phyloP scores from a whole-genome alignment of 2,797 vertebrate genomes.

The Carduelis carduelis region DNA sequence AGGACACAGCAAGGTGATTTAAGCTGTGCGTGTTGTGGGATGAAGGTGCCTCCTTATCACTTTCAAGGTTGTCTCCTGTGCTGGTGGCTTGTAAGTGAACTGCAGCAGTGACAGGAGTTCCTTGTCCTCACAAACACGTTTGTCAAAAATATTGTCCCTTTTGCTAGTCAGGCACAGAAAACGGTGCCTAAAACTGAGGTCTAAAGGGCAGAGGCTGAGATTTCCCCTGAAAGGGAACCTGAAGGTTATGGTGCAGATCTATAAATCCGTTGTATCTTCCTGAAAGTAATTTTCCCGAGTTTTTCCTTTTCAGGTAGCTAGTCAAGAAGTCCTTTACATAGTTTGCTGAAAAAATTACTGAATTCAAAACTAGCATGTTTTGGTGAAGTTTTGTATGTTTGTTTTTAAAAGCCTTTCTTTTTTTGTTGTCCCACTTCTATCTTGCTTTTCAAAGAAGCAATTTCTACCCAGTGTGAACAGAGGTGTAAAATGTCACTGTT shows the following conservation, averaged over 20 bases:
- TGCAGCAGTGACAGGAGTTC: neutral
- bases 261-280: neutral
- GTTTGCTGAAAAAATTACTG: neutral
- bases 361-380: neutral
- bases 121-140: fast-evolving
- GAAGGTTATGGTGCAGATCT: neutral
- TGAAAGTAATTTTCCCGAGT: neutral
- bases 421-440: fast-evolving
- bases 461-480: neutral
- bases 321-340: neutral
- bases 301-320: neutral
- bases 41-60: neutral
- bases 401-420: neutral
- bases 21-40: neutral
- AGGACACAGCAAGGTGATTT: neutral
- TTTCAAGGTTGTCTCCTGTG: neutral
- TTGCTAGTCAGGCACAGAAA: fast-evolving
- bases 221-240: neutral
- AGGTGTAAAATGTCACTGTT: neutral
- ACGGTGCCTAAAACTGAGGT: neutral
- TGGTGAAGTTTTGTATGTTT: neutral
- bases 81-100: neutral
- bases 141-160: neutral
- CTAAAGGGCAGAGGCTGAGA: fast-evolving
- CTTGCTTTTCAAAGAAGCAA: neutral